Conservation (phyloP, 2,113 vertebrate genomes). For the Periophthalmus modestus region DNA sequence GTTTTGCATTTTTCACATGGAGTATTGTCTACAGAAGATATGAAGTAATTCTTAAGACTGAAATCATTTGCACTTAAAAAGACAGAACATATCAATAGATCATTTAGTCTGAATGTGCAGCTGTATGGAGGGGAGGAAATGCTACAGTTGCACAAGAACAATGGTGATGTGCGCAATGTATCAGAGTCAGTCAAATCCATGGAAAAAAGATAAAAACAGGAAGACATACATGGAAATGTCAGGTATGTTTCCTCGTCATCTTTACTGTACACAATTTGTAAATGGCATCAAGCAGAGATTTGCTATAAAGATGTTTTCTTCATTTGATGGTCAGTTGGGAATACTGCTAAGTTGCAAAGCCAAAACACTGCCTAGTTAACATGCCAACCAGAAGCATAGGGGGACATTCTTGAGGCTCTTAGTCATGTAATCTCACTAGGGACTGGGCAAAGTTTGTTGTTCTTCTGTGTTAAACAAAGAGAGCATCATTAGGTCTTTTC, state of each 20-base stretch:
- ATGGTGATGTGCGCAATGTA: slow-evolving; percentile 34
- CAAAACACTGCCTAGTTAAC: slow-evolving; percentile 43
- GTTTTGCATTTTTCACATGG: slow-evolving; percentile 15
- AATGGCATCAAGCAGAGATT: slow-evolving; percentile 24
- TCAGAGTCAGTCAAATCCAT: slow-evolving; percentile 7
- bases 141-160: slow-evolving; percentile 21
- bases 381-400: slow-evolving; percentile 45
- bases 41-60: slow-evolving; percentile 29
- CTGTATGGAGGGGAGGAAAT: slow-evolving; percentile 37
- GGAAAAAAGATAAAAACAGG: background rate
- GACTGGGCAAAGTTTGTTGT: slow-evolving; percentile 64
- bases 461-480: slow-evolving; percentile 64
- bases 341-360: slow-evolving; percentile 44
- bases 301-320: slow-evolving; percentile 22
- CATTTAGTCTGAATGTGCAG: slow-evolving; percentile 21
- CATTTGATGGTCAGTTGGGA: slow-evolving; percentile 20
- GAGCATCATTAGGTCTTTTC: slow-evolving; percentile 67
- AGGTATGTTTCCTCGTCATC: slow-evolving; percentile 19
- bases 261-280: slow-evolving; percentile 20
- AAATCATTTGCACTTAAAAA: slow-evolving; percentile 50
- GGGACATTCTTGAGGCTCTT: slow-evolving; percentile 56
- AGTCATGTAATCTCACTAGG: slow-evolving; percentile 57
- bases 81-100: slow-evolving; percentile 45
- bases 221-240: slow-evolving; percentile 24
- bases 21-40: slow-evolving; percentile 15